Base-by-base conservation (phyloP, 2,797 vertebrate genomes). In the Lepilemur ruficaudatus region DNA sequence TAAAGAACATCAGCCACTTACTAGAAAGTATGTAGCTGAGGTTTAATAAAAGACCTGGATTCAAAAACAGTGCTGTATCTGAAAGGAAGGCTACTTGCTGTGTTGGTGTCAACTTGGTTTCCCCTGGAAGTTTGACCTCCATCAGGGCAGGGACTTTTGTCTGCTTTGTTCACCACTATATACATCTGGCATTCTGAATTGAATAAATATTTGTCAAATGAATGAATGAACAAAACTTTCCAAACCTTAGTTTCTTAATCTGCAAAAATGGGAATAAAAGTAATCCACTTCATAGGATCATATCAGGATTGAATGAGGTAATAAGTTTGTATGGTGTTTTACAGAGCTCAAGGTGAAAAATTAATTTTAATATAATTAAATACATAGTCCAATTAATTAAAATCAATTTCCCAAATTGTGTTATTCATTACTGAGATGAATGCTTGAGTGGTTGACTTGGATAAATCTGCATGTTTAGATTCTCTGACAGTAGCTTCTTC, bases 361-460 rank as follows among this genome's bases (percentile, higher is more conserved):
- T 69, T 76, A 65, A 81, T 89, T 93, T 93, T 69, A 50, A 57
- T 61, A 41, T 83, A 69, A 87, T 84, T 90, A 59, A 81, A 72
- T 89, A 18, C 17, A 91, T 30, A 41, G 25, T 85, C n/a, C 10
- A 75, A 18, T 43, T 86, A 52, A n/a, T 91, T 95, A 85, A 92
- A 61, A 38, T 52, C n/a, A 32, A 2, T 61, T 84, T n/a, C 25
- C 61, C 38, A 87, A 67, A 38, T 72, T 80, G 35, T 15, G 0
- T 41, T 12, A 12, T 67, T 93, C 4, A 20, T 85, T 59, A 67
- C 32, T 55, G 22, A 72, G 59, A 8, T 46, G 0, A 83, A 83
- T 15, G 61, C 25, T 46, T 61, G 63, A 65, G 32, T 17, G 4
- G 17, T n/a, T 65, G 52, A 52, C 55, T 20, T 83, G 12, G 35